Evolutionary conservation across 2,113 vertebrate species (phyloP).

Genomic region (Antigone vipio): DNA sequence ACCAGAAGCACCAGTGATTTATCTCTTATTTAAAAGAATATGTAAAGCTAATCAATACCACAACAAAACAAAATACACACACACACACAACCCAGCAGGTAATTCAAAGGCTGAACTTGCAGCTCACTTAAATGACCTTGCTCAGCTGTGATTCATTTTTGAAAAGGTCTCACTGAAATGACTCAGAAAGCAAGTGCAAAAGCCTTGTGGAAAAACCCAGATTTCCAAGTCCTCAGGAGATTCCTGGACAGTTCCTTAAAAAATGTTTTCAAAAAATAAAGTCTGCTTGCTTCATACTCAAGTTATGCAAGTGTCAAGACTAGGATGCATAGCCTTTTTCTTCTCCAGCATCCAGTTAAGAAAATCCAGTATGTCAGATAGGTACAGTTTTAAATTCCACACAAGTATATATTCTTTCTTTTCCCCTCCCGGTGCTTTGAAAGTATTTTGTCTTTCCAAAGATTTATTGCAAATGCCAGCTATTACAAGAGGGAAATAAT

Average conservation of each 20-base stretch:
- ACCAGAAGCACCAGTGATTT: background rate
- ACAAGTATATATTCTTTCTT: background rate
- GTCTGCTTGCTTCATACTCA: background rate
- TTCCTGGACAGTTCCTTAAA: background rate
- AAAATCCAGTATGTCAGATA: background rate
- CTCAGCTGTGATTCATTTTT: background rate
- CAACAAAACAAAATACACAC: background rate
- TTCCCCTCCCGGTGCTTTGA: background rate
- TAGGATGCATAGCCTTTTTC: background rate
- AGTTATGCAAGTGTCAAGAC: background rate
- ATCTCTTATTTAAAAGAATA: background rate
- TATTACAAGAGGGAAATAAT: background rate
- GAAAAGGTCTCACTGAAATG: background rate
- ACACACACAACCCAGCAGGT: background rate
- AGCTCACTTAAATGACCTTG: background rate
- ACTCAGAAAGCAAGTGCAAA: background rate
- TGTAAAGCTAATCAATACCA: background rate
- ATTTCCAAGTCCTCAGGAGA: background rate
- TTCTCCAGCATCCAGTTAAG: background rate
- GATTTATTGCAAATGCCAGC: background rate
- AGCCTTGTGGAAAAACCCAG: background rate
- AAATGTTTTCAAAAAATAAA: fast-evolving
- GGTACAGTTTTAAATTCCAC: background rate
- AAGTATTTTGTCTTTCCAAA: background rate
- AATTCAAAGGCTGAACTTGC: background rate